Conservation (phyloP, 2,797 vertebrate genomes). For the Petrocephalus schoutedeni region DNA sequence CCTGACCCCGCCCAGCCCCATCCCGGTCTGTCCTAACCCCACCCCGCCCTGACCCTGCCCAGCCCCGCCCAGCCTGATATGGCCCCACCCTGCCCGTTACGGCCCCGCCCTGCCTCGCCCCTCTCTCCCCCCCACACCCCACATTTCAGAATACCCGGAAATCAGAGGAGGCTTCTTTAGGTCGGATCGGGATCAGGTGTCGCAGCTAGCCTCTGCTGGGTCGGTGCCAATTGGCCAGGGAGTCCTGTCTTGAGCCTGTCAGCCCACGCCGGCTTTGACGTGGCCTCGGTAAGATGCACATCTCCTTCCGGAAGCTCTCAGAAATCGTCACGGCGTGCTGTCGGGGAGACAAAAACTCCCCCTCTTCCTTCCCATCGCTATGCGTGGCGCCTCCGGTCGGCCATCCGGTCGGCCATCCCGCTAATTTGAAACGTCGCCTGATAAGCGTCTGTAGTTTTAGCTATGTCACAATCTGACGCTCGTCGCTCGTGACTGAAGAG, state of each 20-base stretch:
- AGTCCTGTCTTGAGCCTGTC: not conserved
- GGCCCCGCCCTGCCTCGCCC: too few species aligned
- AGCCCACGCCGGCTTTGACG: not conserved
- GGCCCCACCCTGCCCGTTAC: too few species aligned
- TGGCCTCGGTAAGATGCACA: not conserved
- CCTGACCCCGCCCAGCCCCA: too few species aligned
- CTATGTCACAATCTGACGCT: not conserved
- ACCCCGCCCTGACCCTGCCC: too few species aligned
- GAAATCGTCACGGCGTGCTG: not conserved
- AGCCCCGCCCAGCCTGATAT: too few species aligned
- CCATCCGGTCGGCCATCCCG: not conserved
- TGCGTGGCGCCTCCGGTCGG: not conserved
- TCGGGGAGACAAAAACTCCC: too few species aligned
- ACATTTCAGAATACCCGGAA: not conserved
- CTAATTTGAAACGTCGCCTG: not conserved
- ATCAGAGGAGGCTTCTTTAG: not conserved
- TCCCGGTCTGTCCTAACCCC: too few species aligned
- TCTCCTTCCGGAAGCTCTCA: not conserved
- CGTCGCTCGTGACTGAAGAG: not conserved
- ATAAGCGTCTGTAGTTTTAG: not conserved
- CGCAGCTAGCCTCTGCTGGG: not conserved
- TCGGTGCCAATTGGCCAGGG: not conserved
- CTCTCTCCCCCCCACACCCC: not conserved
- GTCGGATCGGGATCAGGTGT: not conserved
- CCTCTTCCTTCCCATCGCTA: not conserved